These are phyloP conservation scores for Argyra leucocephala DNA, from an alignment of 2,888 invertebrate genomes.

Conservation along the genomic window DNA sequence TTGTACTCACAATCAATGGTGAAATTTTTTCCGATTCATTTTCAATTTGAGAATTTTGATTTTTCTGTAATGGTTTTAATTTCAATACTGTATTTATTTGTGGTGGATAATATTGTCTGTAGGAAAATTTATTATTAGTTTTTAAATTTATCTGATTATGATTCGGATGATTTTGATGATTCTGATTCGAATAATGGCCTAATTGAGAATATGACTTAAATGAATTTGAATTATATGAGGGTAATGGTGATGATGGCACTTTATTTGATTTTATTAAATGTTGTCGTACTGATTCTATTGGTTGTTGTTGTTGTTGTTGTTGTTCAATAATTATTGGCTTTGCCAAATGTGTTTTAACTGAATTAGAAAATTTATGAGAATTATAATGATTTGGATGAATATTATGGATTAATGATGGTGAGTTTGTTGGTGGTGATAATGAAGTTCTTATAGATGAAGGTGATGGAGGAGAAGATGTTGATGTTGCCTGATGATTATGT, in stretches of 20 bases:
- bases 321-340: slow-evolving; percentile 9
- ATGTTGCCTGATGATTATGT: not conserved
- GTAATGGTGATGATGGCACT: slow-evolving; percentile 18
- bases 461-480: not conserved
- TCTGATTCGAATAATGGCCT: slow-evolving; percentile 12
- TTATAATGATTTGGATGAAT: not conserved
- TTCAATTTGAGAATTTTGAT: slow-evolving; percentile 22
- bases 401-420: not conserved
- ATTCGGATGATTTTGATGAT: slow-evolving; percentile 15
- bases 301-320: not conserved
- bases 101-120: slow-evolving; percentile 16
- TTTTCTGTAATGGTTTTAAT: slow-evolving; percentile 33
- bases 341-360: not conserved
- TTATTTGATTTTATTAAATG: slow-evolving; percentile 24
- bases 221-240: slow-evolving; percentile 15
- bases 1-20: slow-evolving; percentile 18
- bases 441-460: not conserved
- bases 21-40: not conserved
- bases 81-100: slow-evolving; percentile 28
- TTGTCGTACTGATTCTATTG: slow-evolving; percentile 15
- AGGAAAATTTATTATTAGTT: slow-evolving; percentile 12
- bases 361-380: not conserved
- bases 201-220: not conserved
- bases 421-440: not conserved
- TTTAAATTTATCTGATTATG: slow-evolving; percentile 21